Percentiles rank a stretch among this genome's conserved stretches.
These are phyloP conservation scores for Agapornis roseicollis DNA, from an alignment of 2,113 vertebrate genomes.

Conservation along the genomic window DNA sequence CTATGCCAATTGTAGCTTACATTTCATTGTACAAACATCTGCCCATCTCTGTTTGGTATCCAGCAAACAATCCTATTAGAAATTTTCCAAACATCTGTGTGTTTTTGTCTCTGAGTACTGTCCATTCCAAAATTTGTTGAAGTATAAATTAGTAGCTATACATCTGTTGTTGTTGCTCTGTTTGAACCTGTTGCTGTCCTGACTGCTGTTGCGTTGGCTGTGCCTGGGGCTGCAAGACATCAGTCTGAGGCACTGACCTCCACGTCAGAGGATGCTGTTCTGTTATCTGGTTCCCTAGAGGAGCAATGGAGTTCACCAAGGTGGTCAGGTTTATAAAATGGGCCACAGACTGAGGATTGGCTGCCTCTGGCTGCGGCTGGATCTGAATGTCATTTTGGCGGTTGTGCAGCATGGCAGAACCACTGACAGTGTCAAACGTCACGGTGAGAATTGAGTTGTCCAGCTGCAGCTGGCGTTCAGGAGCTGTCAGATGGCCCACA, in stretches of 20 bases:
- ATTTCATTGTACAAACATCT: not conserved
- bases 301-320: conserved; percentile 91
- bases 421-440: conserved; percentile 92
- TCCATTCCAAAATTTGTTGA: not conserved
- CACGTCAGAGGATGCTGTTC: conserved; percentile 87
- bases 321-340: conserved; percentile 97
- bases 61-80: conserved; percentile 48
- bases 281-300: conserved; percentile 79
- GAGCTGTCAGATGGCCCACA: conserved; percentile 83
- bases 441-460: conserved; percentile 97
- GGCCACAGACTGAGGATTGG: conserved; percentile 83
- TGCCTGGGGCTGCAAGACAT: conserved; percentile 63
- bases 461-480: conserved; percentile 88
- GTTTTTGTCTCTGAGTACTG: not conserved
- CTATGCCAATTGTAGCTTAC: not conserved
- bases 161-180: conserved; percentile 87
- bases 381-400: conserved; percentile 83
- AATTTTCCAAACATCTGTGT: not conserved
- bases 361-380: conserved; percentile 74
- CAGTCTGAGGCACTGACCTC: conserved; percentile 84
- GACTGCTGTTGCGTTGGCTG: conserved; percentile 66
- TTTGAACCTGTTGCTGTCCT: conserved; percentile 67
- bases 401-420: conserved; percentile 91
- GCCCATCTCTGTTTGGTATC: conserved; percentile 61
- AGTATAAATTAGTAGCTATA: conserved; percentile 84